A percentile compares a stretch with the other conserved stretches of the same genome.
These are phyloP conservation scores for Prinia subflava DNA, from an alignment of 2,113 vertebrate species.

Conservation along the genomic window DNA sequence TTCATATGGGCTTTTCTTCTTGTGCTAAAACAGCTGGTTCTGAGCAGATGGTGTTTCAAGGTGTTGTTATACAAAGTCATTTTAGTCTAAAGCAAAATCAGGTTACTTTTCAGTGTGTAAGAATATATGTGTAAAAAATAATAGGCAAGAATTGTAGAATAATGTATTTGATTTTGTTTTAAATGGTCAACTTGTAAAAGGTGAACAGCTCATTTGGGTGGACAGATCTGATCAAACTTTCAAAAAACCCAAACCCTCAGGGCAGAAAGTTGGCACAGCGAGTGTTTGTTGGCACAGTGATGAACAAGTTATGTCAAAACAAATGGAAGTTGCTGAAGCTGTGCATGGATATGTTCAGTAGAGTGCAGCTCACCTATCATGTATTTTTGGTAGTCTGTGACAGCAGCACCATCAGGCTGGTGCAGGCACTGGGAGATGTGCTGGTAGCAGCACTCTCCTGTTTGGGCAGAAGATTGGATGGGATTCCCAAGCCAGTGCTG, in stretches of 20 bases:
- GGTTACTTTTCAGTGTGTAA: background rate
- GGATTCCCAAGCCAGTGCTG: background rate
- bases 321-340: background rate
- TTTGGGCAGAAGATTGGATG: rapidly evolving
- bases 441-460: background rate
- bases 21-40: background rate
- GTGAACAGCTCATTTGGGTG: background rate
- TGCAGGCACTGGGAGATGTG: background rate
- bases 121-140: background rate
- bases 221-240: background rate
- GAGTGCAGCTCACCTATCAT: background rate
- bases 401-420: background rate
- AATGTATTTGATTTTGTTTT: background rate
- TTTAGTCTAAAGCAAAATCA: background rate
- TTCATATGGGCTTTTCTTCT: background rate
- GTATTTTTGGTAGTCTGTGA: background rate
- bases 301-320: background rate
- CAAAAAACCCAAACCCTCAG: background rate
- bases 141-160: background rate
- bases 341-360: background rate
- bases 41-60: background rate
- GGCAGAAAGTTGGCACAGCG: background rate
- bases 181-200: background rate
- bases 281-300: background rate
- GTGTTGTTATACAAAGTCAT: background rate